Conservation (phyloP, 1,140 invertebrate genomes). For the Parapsyche elsis region DNA sequence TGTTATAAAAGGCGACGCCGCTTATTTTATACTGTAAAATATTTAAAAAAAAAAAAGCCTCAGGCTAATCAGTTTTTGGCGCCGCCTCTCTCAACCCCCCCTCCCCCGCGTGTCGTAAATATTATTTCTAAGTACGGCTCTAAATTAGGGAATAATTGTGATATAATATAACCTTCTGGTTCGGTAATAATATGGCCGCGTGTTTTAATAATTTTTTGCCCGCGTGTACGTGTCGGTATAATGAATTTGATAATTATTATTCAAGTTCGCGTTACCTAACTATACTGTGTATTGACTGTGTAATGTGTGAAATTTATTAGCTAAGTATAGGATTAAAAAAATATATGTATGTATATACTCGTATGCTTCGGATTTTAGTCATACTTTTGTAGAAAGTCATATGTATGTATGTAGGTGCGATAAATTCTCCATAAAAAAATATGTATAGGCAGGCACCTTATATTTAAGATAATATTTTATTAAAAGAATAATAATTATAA, state of each 20-base stretch:
- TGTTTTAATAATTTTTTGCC: not conserved
- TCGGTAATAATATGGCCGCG: not conserved
- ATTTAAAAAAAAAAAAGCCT: not conserved
- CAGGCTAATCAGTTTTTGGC: not conserved
- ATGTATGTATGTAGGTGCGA: too few species aligned
- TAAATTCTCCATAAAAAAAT: too few species aligned
- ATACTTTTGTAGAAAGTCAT: too few species aligned
- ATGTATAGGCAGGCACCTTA: too few species aligned
- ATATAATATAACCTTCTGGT: not conserved
- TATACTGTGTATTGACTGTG: too few species aligned
- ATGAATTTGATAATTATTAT: conserved; percentile 22
- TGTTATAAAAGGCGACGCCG: not conserved
- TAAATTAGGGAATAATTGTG: conserved; percentile 16
- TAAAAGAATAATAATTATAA: too few species aligned
- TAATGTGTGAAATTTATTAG: too few species aligned
- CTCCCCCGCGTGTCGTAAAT: not conserved
- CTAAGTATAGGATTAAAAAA: too few species aligned
- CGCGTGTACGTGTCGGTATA: not conserved
- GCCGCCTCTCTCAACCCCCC: not conserved
- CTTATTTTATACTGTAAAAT: not conserved
- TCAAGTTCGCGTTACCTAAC: not conserved
- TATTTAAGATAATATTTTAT: too few species aligned
- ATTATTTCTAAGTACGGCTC: conserved; percentile 5
- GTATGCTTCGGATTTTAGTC: too few species aligned
- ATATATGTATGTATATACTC: too few species aligned